A percentile compares a stretch with the other conserved stretches of the same genome.
Conservation (phyloP, 2,888 invertebrate genomes). For the Platycheirus rosarum region DNA sequence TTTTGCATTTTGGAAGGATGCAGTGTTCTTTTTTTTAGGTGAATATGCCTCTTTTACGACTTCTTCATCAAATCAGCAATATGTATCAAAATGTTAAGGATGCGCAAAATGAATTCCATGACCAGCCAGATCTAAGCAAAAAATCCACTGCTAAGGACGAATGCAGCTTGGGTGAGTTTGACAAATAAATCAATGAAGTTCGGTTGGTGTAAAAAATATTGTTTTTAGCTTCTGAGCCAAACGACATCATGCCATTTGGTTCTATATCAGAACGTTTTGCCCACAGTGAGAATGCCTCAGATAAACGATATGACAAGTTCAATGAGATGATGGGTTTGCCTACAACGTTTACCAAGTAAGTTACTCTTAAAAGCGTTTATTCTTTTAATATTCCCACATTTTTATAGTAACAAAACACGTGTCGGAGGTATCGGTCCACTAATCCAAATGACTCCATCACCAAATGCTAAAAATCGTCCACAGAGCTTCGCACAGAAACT, state of each 20-base stretch:
- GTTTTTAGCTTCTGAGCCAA: slow-evolving; percentile 81
- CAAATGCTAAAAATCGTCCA: slow-evolving; percentile 85
- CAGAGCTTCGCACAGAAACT: slow-evolving; percentile 95
- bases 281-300: slow-evolving; percentile 80
- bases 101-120: slow-evolving; percentile 94
- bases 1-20: background rate
- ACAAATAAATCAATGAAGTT: background rate
- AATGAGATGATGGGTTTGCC: slow-evolving; percentile 80
- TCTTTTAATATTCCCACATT: too few relatives aligned
- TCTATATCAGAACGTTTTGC: slow-evolving; percentile 80
- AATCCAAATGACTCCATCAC: slow-evolving; percentile 82
- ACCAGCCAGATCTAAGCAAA: slow-evolving; percentile 84
- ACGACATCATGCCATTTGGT: slow-evolving; percentile 80
- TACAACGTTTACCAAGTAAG: slow-evolving; percentile 77
- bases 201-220: too few relatives aligned
- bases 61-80: slow-evolving; percentile 97
- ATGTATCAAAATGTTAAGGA: slow-evolving; percentile 99
- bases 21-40: slow-evolving; percentile 83
- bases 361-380: background rate
- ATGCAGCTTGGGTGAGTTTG: slow-evolving; percentile 84
- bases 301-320: slow-evolving; percentile 82
- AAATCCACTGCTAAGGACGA: slow-evolving; percentile 85
- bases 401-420: slow-evolving; percentile 77
- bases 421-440: slow-evolving; percentile 79
- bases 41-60: slow-evolving; percentile 96